Percentiles rank a stretch among this genome's conserved stretches.
Evolutionary conservation across 1,140 invertebrate species (phyloP).

Genomic region (Ostrea denselamellosa): DNA sequence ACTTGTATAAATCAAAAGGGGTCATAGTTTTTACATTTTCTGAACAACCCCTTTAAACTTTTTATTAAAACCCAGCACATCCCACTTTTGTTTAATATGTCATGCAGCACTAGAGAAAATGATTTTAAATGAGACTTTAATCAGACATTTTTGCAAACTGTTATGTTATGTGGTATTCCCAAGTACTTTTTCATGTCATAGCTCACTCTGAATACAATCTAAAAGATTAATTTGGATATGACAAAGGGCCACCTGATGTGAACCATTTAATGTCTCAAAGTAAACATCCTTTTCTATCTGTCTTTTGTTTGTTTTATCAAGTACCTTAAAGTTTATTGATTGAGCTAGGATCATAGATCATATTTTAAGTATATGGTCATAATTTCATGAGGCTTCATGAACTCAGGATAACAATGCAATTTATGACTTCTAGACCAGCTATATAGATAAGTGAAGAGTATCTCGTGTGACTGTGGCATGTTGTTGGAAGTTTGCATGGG

Average conservation of each 20-base stretch:
- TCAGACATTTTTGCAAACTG: not conserved
- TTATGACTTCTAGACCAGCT: constrained; percentile 26
- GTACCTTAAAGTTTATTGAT: constrained; percentile 33
- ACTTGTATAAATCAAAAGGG: not conserved
- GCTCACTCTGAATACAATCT: not conserved
- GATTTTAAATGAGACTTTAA: constrained; percentile 32
- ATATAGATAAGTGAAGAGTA: constrained; percentile 4
- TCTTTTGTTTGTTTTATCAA: not conserved
- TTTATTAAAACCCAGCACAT: not conserved
- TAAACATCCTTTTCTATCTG: constrained; percentile 18
- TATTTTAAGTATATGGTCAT: constrained; percentile 11
- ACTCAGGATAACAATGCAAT: not conserved
- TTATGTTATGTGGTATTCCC: not conserved
- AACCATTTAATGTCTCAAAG: not conserved
- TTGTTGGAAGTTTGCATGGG: not conserved
- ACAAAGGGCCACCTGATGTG: not conserved
- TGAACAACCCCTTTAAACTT: not conserved
- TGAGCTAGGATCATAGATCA: constrained; percentile 16
- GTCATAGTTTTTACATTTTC: not conserved
- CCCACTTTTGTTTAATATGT: constrained; percentile 9
- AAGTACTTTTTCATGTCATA: constrained; percentile 8
- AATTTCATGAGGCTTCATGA: not conserved
- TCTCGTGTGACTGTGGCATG: not conserved
- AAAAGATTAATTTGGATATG: not conserved
- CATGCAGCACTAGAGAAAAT: not conserved